phyloP scores from a whole-genome alignment of 1,140 invertebrate species.

The Maconellicoccus hirsutus region DNA sequence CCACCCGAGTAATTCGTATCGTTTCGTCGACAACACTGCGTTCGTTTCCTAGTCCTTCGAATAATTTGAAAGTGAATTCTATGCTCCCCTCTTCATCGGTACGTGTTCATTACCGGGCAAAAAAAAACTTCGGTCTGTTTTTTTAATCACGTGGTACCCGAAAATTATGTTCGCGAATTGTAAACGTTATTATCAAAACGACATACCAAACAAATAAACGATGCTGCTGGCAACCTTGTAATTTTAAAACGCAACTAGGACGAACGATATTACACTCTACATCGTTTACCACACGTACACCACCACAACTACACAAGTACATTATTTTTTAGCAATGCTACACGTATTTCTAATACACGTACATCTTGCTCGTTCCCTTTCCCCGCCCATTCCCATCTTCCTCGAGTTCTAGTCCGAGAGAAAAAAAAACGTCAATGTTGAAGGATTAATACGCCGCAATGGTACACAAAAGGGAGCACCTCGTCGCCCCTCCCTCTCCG shows the following conservation, averaged over 20 bases:
- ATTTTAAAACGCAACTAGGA: neutral
- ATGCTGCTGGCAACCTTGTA: constrained; percentile 6
- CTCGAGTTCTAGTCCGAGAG: no score
- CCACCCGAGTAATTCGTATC: neutral
- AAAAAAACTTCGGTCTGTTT: neutral
- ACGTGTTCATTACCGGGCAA: neutral
- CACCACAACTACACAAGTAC: no score
- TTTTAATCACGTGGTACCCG: neutral
- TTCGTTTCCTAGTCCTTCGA: neutral
- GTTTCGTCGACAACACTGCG: neutral
- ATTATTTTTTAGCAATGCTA: no score
- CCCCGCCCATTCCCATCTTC: no score
- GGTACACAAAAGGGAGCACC: no score
- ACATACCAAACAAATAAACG: constrained; percentile 9
- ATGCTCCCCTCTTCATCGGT: neutral
- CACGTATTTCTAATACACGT: no score
- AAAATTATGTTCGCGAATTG: neutral
- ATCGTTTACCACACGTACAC: no score
- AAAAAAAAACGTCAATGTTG: no score
- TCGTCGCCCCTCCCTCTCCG: no score
- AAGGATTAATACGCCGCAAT: no score
- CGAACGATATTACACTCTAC: neutral
- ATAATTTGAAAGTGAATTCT: neutral
- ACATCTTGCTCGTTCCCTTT: no score
- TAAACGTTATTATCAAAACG: neutral